A percentile compares a stretch with the other conserved stretches of the same genome.
Conservation (phyloP, 53 echinoderm and acorn worm genomes). For the Echinarachnius parma region DNA sequence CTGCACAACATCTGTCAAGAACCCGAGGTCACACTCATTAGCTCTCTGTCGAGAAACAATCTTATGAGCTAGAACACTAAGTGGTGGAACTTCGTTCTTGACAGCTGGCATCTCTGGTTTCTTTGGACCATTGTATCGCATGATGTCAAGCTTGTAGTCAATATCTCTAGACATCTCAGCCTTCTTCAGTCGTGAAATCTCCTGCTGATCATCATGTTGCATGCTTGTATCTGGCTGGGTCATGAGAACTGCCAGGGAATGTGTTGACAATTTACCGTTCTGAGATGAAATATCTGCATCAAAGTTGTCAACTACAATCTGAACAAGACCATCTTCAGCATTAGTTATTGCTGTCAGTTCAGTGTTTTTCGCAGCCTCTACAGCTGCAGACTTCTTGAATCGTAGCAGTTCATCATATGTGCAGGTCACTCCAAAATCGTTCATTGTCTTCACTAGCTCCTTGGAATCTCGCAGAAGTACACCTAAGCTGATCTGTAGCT, state of each 20-base stretch:
- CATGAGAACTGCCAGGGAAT: slow-evolving; percentile 41
- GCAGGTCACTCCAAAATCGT: slow-evolving; percentile 53
- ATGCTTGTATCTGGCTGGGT: slow-evolving; percentile 10
- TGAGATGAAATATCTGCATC: slow-evolving; percentile 63
- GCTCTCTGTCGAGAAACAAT: slow-evolving; percentile 32
- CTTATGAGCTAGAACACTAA: slow-evolving; percentile 38
- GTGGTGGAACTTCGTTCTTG: slow-evolving; percentile 33
- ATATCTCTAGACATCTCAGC: slow-evolving; percentile 41
- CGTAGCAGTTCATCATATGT: slow-evolving; percentile 54
- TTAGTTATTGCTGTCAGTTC: slow-evolving; percentile 31
- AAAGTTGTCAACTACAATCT: slow-evolving; percentile 63
- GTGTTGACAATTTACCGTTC: slow-evolving; percentile 44
- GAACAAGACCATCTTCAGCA: slow-evolving; percentile 46
- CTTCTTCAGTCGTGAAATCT: slow-evolving; percentile 36
- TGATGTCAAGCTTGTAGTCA: slow-evolving; percentile 29
- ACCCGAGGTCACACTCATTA: slow-evolving; percentile 22
- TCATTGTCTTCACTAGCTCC: slow-evolving; percentile 38
- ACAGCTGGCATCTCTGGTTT: slow-evolving; percentile 35
- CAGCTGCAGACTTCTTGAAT: slow-evolving; percentile 55
- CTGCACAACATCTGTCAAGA: slow-evolving; percentile 41
- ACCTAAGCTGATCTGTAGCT: slow-evolving; percentile 39
- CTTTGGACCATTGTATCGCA: slow-evolving; percentile 46
- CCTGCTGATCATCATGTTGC: slow-evolving; percentile 14
- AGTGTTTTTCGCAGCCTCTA: slow-evolving; percentile 29
- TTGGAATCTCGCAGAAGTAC: slow-evolving; percentile 47